Percentiles rank a stretch among this genome's conserved stretches.
These are phyloP conservation scores for Tyrophagus putrescentiae DNA, from an alignment of 1,140 invertebrate genomes.

Conservation along the genomic window DNA sequence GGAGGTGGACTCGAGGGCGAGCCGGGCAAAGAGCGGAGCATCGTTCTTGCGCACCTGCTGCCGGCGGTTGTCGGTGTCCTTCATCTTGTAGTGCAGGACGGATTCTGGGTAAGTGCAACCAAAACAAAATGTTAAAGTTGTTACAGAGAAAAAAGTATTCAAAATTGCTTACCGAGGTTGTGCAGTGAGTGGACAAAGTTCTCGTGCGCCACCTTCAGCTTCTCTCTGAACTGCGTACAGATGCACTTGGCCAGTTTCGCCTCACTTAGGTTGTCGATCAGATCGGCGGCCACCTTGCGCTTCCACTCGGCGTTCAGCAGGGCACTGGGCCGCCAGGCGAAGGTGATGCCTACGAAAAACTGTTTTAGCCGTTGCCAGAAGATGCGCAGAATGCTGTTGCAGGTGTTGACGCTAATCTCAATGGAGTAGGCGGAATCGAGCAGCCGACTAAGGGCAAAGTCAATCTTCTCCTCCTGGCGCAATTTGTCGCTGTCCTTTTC, in stretches of 20 bases:
- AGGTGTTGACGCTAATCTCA: conserved; percentile 60
- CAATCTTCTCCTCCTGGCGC: conserved; percentile 41
- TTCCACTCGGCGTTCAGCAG: conserved; percentile 56
- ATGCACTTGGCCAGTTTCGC: conserved; percentile 56
- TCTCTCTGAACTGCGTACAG: conserved; percentile 47
- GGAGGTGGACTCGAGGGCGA: conserved; percentile 70
- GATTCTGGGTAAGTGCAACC: conserved; percentile 29
- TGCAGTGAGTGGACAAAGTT: conserved; percentile 50
- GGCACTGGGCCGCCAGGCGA: conserved; percentile 34
- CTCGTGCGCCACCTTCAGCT: conserved; percentile 50
- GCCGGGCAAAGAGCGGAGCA: conserved; percentile 59
- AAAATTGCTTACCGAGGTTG: conserved; percentile 41
- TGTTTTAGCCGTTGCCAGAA: conserved; percentile 62
- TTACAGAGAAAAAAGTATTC: neutral
- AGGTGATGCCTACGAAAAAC: conserved; percentile 15
- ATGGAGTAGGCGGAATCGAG: conserved; percentile 53
- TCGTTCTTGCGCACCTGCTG: conserved; percentile 52
- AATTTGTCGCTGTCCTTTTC: conserved; percentile 29
- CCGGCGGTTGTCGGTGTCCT: conserved; percentile 65
- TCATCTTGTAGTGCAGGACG: conserved; percentile 52
- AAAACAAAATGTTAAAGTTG: neutral
- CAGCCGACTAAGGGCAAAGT: conserved; percentile 57
- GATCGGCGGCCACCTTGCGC: conserved; percentile 50
- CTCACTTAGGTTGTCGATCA: conserved; percentile 55
- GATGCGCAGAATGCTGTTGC: conserved; percentile 53